Evolutionary conservation across 2,113 vertebrate species (phyloP).

Genomic region (Leucopsar rothschildi): DNA sequence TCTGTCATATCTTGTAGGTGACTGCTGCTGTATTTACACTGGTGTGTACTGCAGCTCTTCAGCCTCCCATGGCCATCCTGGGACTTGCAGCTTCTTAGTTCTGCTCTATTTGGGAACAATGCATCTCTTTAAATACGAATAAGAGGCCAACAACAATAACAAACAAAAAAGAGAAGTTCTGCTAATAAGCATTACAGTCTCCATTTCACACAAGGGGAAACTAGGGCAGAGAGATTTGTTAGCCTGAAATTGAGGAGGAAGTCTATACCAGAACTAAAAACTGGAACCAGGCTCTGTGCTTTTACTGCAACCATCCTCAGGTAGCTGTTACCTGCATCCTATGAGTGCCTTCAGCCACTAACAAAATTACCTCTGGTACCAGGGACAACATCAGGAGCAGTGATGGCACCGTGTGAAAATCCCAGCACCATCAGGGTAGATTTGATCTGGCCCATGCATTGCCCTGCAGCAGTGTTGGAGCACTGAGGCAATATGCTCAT

Average conservation of each 20-base stretch:
- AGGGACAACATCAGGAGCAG: background rate
- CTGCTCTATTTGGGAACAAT: background rate
- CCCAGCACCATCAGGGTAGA: background rate
- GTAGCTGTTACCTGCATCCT: background rate
- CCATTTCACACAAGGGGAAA: background rate
- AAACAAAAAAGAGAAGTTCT: background rate
- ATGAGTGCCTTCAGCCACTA: background rate
- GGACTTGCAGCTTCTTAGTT: background rate
- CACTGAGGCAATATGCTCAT: accelerated
- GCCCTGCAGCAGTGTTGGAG: background rate
- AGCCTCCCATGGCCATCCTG: background rate
- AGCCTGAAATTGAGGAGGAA: background rate
- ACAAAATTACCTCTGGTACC: background rate
- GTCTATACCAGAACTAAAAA: background rate
- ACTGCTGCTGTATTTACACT: background rate
- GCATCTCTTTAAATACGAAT: background rate
- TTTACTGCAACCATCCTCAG: background rate
- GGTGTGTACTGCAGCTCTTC: background rate
- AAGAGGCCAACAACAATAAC: background rate
- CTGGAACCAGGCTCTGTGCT: background rate
- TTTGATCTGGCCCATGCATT: background rate
- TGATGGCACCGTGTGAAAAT: background rate
- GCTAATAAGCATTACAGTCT: background rate
- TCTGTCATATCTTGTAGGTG: background rate
- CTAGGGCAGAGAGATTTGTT: background rate